Base-by-base conservation (phyloP, 2,888 invertebrate species). In the Calameuta filiformis region DNA sequence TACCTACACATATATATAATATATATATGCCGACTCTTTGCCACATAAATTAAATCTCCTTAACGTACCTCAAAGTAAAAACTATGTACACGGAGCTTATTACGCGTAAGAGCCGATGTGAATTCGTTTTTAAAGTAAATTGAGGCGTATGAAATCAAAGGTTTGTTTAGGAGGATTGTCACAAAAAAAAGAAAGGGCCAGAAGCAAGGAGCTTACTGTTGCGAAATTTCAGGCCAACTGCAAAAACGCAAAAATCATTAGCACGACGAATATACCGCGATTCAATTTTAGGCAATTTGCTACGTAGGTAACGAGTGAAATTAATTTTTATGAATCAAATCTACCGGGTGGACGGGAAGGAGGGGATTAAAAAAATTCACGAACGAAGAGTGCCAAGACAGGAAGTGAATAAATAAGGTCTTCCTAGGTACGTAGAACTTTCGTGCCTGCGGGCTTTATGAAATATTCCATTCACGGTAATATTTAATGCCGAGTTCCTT, bases 391-490 rank as follows among this genome's bases (percentile, higher is more conserved):
- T 35, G 74, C 74, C 35, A 34, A 71, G 71, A 12, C 6, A 15
- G 4, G 31, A 71, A 74, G 35, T 74, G 74, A 74, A 74, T 74
- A 35, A 74, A 74, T 33, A 74, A 34, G 12, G 31, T 23, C n/a
- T 30, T 37, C 74, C 74, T 35, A 34, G 74, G 35, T 37, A 74
- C 37, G 37, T 30, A 12, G 37, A 74, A 74, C 74, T 74, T 74
- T 37, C 74, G 35, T 74, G 74, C 74, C 37, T 34, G 71, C 74
- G 30, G 71, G 35, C 77, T 81, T 83, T 80, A 84, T 83, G 82
- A 81, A 84, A 82, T 81, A 82, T 84, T 83, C 85, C 78, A 84
- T 85, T 82, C 81, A 76, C 73, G 79, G 82, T 79, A 79, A 82
- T 83, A 83, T 82, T 84, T 84, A 82, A 85, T 76, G 73, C 73